Conservation (phyloP, 2,113 vertebrate genomes). For the Alaudala cheleensis region DNA sequence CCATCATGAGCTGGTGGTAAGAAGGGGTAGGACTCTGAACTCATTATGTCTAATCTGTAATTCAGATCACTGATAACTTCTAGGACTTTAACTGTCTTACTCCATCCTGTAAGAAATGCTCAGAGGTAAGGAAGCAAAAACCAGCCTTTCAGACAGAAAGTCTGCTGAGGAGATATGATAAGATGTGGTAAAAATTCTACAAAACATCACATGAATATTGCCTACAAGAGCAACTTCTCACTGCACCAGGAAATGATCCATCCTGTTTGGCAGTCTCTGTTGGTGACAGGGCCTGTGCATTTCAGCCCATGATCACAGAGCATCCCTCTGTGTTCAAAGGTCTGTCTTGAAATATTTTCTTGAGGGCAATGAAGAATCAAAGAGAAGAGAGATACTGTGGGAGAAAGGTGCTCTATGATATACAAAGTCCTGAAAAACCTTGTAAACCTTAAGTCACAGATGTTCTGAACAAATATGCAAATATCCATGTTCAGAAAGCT, state of each 20-base stretch:
- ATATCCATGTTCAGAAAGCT: slow-evolving; percentile 7
- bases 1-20: neutral
- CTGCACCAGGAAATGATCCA: neutral
- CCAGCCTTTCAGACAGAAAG: neutral
- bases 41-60: neutral
- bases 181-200: neutral
- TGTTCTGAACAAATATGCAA: slow-evolving; percentile 31
- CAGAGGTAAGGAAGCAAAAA: neutral
- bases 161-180: neutral
- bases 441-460: neutral
- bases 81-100: neutral
- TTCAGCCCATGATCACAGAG: neutral
- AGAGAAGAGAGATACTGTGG: neutral
- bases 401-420: neutral
- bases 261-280: neutral
- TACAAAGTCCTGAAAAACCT: neutral
- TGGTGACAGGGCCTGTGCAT: neutral
- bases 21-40: neutral
- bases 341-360: neutral
- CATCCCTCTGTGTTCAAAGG: neutral
- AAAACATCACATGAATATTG: neutral
- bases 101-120: neutral
- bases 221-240: neutral
- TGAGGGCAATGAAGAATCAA: neutral
- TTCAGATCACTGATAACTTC: neutral